Evolutionary conservation across 2,797 vertebrate species (phyloP).

Genomic region (Poecilia wingei): DNA sequence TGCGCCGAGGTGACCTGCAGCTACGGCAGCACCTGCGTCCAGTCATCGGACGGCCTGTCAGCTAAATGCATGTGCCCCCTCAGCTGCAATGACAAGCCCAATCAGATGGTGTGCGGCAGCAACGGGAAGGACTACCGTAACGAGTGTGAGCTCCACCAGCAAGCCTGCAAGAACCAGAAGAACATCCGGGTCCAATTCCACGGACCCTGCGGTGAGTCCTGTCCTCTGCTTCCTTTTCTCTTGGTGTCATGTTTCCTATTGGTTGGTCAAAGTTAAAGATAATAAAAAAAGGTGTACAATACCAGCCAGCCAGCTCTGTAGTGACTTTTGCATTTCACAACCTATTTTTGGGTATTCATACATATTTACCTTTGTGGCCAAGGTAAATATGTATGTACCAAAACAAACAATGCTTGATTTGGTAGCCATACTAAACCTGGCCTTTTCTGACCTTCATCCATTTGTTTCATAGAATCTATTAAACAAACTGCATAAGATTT

Average conservation of each 20-base stretch:
- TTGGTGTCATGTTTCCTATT: neutral
- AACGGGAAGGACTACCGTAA: constrained; percentile 90
- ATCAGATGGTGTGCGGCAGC: constrained; percentile 88
- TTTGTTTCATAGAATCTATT: neutral
- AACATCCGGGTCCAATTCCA: constrained; percentile 89
- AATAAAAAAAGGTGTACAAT: neutral
- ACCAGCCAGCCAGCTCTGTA: neutral
- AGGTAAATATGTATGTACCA: neutral
- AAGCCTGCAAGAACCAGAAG: constrained; percentile 89
- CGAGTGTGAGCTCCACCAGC: constrained; percentile 88
- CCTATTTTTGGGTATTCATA: neutral
- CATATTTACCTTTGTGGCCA: neutral
- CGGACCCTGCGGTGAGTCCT: constrained; percentile 88
- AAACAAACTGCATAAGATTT: neutral
- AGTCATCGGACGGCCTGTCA: constrained; percentile 85
- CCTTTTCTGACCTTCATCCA: neutral
- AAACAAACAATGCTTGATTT: neutral
- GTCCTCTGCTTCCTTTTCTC: neutral
- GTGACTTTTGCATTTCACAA: neutral
- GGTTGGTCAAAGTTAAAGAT: neutral
- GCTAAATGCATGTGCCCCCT: constrained; percentile 92
- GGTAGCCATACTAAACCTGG: neutral
- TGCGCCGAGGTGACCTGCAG: constrained; percentile 90
- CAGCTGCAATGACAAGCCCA: constrained; percentile 75
- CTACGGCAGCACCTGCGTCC: constrained; percentile 93